phyloP scores from a whole-genome alignment of 2,888 invertebrate species.

The Oscheius sp. region DNA sequence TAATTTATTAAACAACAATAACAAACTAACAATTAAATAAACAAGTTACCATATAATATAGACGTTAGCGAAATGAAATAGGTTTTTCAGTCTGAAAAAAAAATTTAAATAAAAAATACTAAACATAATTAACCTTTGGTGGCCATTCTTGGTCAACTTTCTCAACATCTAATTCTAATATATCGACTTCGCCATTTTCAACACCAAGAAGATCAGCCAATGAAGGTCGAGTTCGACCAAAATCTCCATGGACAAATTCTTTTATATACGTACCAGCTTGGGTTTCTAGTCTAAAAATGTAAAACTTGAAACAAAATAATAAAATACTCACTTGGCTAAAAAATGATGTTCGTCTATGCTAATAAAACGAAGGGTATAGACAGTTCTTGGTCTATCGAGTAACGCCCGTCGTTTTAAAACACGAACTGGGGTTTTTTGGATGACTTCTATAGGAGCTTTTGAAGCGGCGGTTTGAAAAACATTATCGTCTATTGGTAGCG shows the following conservation, averaged over 20 bases:
- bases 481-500: conserved; percentile 51
- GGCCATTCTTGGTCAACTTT: conserved; percentile 85
- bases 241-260: conserved; percentile 96
- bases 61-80: neutral
- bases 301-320: neutral
- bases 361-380: conserved; percentile 60
- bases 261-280: conserved; percentile 83
- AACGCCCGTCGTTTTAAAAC: conserved; percentile 71
- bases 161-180: conserved; percentile 90
- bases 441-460: conserved; percentile 41
- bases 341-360: conserved; percentile 61
- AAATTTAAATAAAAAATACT: neutral
- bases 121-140: conserved; percentile 42
- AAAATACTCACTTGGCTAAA: conserved; percentile 45
- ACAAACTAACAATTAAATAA: conserved; percentile 18
- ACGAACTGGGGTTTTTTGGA: conserved; percentile 61
- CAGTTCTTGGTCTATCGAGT: conserved; percentile 62
- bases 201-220: conserved; percentile 79
- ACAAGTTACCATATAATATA: neutral
- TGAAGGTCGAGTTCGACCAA: conserved; percentile 85
- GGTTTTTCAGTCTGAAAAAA: neutral
- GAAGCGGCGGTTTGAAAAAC: conserved; percentile 38
- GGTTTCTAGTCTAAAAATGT: conserved; percentile 62
- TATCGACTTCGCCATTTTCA: conserved; percentile 80
- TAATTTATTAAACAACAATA: conserved; percentile 34